Conservation (phyloP, 2,113 vertebrate species). For the Pterocles gutturalis region DNA sequence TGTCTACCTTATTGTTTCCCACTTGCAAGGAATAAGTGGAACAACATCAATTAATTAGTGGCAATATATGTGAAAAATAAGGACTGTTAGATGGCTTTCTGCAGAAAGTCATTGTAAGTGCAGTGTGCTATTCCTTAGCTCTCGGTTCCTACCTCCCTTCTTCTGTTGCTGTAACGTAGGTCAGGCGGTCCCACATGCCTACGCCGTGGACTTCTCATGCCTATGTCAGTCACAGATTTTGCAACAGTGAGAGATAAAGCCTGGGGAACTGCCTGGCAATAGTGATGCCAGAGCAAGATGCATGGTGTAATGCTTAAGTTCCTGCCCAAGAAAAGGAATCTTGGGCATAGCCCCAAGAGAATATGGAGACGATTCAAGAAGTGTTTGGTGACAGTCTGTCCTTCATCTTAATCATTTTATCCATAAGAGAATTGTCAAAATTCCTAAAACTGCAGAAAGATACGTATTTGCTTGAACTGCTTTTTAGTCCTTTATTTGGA, state of each 20-base stretch:
- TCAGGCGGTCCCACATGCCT: fast-evolving
- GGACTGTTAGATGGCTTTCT: not conserved
- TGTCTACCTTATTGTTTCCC: not conserved
- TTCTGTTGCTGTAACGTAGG: not conserved
- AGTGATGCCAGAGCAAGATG: not conserved
- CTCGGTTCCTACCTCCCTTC: not conserved
- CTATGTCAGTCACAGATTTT: not conserved
- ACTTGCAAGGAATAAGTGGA: not conserved
- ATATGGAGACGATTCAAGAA: not conserved
- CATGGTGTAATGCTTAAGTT: not conserved
- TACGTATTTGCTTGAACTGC: not conserved
- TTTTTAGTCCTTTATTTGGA: not conserved
- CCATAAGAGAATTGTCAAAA: not conserved
- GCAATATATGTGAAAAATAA: not conserved
- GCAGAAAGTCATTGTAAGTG: not conserved
- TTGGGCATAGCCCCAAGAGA: not conserved
- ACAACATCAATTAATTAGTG: not conserved
- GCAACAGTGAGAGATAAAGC: not conserved
- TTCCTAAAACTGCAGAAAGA: not conserved
- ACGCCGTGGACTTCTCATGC: fast-evolving
- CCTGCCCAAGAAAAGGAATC: not conserved
- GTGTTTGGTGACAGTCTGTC: not conserved
- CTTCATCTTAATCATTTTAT: not conserved
- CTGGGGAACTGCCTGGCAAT: not conserved
- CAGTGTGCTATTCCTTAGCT: not conserved